Conservation (phyloP, 2,113 vertebrate genomes). For the Upupa epops region DNA sequence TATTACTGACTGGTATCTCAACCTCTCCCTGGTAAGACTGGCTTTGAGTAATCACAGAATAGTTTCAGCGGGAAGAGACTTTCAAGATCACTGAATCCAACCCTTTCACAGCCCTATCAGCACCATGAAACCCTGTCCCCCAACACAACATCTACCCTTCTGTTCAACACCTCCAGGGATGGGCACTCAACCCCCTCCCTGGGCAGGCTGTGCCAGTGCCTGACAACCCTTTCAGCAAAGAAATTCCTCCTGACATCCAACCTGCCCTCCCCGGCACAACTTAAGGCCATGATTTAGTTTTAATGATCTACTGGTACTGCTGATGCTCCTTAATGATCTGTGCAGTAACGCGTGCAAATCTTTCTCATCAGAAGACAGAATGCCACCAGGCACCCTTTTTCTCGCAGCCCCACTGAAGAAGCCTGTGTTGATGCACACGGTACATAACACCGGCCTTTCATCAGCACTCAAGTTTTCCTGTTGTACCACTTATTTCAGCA, state of each 20-base stretch:
- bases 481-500: background rate
- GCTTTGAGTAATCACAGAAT: background rate
- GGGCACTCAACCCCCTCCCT: too few species aligned
- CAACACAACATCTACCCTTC: too few species aligned
- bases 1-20: background rate
- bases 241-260: too few species aligned
- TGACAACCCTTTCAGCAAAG: too few species aligned
- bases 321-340: background rate
- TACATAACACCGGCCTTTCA: background rate
- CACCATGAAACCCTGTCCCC: too few species aligned
- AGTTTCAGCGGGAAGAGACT: too few species aligned
- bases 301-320: background rate
- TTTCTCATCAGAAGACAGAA: background rate
- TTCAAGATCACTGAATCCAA: too few species aligned
- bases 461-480: background rate
- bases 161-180: too few species aligned
- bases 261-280: too few species aligned
- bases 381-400: background rate
- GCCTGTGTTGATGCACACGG: background rate
- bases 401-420: background rate
- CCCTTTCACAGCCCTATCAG: too few species aligned
- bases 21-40: background rate
- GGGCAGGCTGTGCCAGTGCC: too few species aligned
- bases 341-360: background rate
- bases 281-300: background rate